Conservation (phyloP, 2,113 vertebrate species). For the Anser cygnoides region DNA sequence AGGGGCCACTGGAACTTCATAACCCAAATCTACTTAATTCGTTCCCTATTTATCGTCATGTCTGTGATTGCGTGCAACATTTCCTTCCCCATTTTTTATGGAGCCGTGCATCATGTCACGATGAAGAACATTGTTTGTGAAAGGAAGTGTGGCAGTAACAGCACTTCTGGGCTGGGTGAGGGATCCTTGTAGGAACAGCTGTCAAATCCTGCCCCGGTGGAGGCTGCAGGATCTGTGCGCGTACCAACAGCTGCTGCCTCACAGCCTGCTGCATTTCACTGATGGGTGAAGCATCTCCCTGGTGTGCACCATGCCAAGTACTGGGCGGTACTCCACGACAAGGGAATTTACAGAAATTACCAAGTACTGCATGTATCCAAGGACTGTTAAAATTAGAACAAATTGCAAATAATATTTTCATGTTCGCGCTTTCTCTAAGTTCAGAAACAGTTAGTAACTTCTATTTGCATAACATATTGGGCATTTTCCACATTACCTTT, state of each 20-base stretch:
- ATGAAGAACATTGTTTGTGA: background rate
- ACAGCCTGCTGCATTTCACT: rapidly evolving
- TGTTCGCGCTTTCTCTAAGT: background rate
- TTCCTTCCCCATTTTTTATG: background rate
- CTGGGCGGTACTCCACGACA: background rate
- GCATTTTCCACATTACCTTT: background rate
- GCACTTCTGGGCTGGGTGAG: background rate
- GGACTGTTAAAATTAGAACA: background rate
- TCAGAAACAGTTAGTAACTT: background rate
- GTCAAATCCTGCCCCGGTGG: background rate
- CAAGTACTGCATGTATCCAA: background rate
- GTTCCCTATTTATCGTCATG: rapidly evolving
- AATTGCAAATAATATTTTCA: background rate
- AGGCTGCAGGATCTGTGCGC: background rate
- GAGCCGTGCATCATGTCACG: background rate
- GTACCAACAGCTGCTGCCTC: background rate
- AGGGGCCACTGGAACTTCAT: background rate
- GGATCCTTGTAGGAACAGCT: background rate
- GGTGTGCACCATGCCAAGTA: rapidly evolving
- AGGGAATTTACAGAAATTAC: background rate
- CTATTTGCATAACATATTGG: conserved; percentile 6
- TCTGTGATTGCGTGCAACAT: rapidly evolving
- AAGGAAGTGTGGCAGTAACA: background rate
- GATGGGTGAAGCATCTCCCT: background rate
- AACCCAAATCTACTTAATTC: rapidly evolving